Evolutionary conservation across 2,113 vertebrate species (phyloP), one percentile per base, ranked within the genome.

Genomic region (Rafetus swinhoei): DNA sequence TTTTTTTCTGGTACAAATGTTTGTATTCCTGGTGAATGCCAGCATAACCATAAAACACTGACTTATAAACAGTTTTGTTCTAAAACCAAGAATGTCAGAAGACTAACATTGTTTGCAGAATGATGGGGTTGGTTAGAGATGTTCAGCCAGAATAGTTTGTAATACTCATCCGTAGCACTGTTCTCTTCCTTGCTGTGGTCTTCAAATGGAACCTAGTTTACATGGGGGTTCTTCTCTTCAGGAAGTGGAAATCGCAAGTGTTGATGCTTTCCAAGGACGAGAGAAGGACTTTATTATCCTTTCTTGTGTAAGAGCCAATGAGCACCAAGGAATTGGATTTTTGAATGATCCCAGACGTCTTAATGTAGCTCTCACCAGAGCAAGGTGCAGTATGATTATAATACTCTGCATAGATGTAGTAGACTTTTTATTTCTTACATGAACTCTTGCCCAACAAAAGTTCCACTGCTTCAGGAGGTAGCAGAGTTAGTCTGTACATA

Each of bases 241-340:
- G 99, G 99, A 99, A 97, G 99, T 99, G 93, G 99, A 99, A 97
- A 99, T 99, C 3, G 99, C 99, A 56, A 99, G 99, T 0, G 99
- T 99, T 93, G 99, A 99, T 2, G 99, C 99, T 14, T 99, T 99
- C 98, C 99, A 99, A 97, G 99, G 99, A 5, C 97, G 99, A 27
- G 99, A 99, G 97, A 99, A 99, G 95, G 99, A 99, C 96, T 99
- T 99, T 88, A 99, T 99, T 96, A 99, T 99, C 93, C 98, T 99
- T 29, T 99, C 99, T 16, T 99, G 99, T 2, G 99, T 99, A 60
- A 98, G 99, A 81, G 99, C 99, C 93, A 99, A 99, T 0, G 99
- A 99, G 82, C 99, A 99, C 96, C 99, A 99, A 96, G 99, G 99
- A 9, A 99, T 99, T 1, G 99, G 99, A 6, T 99, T 99, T 94